phyloP scores from a whole-genome alignment of 2,888 invertebrate species.

The Thelaira solivaga region DNA sequence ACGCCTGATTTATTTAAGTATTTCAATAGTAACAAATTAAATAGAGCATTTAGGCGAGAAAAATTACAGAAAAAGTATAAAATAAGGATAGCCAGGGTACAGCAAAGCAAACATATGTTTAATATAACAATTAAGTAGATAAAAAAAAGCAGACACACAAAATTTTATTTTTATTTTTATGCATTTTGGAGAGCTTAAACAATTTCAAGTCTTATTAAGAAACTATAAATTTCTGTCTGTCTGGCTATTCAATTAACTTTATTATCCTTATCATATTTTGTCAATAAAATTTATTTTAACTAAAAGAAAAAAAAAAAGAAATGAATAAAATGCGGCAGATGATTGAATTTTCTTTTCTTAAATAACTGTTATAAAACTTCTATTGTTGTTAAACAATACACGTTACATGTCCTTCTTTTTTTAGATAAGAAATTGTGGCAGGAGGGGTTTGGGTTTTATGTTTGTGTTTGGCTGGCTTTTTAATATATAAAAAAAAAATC shows the following conservation, averaged over 20 bases:
- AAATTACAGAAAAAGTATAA: constrained; percentile 22
- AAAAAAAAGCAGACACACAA: too few relatives aligned
- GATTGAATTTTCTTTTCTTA: constrained; percentile 35
- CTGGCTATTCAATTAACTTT: constrained; percentile 46
- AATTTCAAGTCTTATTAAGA: constrained; percentile 24
- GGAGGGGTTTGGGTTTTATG: constrained; percentile 1
- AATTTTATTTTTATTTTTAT: too few relatives aligned
- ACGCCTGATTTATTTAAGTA: constrained; percentile 46
- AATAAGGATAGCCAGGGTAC: not conserved
- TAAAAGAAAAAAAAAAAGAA: too few relatives aligned
- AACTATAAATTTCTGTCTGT: not conserved
- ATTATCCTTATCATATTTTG: constrained; percentile 58
- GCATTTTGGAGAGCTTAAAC: constrained; percentile 48
- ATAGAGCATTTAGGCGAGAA: constrained; percentile 38
- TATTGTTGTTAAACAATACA: not conserved
- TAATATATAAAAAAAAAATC: constrained; percentile 10
- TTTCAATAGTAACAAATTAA: constrained; percentile 37
- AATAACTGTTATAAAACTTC: constrained; percentile 38
- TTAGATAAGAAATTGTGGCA: constrained; percentile 36
- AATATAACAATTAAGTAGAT: constrained; percentile 49
- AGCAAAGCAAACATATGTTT: constrained; percentile 51
- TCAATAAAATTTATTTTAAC: constrained; percentile 46
- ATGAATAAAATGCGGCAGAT: constrained; percentile 50
- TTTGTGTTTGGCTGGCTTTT: not conserved
- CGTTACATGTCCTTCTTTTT: too few relatives aligned